Evolutionary conservation across 2,113 vertebrate species (phyloP).

Genomic region (Xiphorhynchus elegans): DNA sequence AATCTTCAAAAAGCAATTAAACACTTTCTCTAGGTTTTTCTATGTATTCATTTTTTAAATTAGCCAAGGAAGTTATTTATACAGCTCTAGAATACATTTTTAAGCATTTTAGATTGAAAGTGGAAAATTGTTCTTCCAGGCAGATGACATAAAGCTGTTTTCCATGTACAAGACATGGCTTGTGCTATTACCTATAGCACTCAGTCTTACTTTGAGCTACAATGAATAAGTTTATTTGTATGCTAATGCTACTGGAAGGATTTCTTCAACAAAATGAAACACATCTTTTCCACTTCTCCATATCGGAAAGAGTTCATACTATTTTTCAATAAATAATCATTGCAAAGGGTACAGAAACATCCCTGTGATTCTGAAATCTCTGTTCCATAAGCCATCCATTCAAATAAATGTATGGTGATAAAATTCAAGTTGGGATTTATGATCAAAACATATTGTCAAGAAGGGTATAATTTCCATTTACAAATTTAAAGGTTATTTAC

Average conservation of each 20-base stretch:
- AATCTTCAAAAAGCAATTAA: neutral
- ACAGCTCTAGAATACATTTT: neutral
- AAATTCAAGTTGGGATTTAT: slow-evolving; percentile 6
- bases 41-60: neutral
- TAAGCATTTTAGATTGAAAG: neutral
- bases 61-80: neutral
- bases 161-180: neutral
- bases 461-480: neutral
- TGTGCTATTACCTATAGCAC: neutral
- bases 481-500: neutral
- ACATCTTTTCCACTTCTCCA: neutral
- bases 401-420: neutral
- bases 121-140: neutral
- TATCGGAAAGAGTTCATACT: neutral
- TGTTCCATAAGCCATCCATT: neutral
- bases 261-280: neutral
- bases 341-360: neutral
- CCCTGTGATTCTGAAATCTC: neutral
- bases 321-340: neutral
- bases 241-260: neutral
- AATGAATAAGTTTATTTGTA: neutral
- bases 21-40: neutral
- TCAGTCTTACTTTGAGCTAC: neutral
- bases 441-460: neutral
- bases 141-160: neutral